A percentile compares a stretch with the other conserved stretches of the same genome.
phyloP scores from a whole-genome alignment of 35 echinoderm and acorn worm species.

The Apostichopus parvimensis region DNA sequence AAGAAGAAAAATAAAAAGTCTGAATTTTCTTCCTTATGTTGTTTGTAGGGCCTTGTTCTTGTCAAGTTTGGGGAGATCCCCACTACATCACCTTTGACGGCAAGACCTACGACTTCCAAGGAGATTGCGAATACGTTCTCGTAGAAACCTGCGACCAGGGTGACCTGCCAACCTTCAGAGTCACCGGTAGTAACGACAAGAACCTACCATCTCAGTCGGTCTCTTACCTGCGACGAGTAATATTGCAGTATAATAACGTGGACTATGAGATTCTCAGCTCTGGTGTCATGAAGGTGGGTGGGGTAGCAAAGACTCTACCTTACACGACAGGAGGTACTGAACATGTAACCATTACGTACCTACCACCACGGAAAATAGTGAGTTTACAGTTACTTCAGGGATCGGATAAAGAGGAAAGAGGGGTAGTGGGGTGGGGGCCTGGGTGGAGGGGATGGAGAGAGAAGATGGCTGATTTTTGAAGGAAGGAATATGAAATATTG shows the following conservation, averaged over 20 bases:
- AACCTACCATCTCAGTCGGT: background rate
- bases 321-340: background rate
- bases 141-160: slow-evolving; percentile 14
- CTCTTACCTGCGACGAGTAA: background rate
- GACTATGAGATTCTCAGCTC: slow-evolving; percentile 2
- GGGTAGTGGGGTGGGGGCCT: no score
- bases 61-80: no score
- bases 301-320: no score
- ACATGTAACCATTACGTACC: background rate
- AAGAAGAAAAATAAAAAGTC: no score
- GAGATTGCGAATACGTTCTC: slow-evolving; percentile 57
- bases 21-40: background rate
- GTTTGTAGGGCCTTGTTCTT: background rate
- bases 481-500: no score
- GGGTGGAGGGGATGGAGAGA: no score
- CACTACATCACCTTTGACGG: no score
- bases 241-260: background rate
- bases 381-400: no score
- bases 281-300: no score
- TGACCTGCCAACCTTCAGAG: slow-evolving; percentile 13
- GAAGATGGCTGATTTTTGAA: no score
- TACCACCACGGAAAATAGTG: background rate
- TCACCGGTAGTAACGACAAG: slow-evolving; percentile 15
- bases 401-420: no score
- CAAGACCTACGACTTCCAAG: slow-evolving; percentile 67